These are phyloP conservation scores for Saccostrea cuccullata DNA, from an alignment of 1,140 invertebrate species.

Conservation along the genomic window DNA sequence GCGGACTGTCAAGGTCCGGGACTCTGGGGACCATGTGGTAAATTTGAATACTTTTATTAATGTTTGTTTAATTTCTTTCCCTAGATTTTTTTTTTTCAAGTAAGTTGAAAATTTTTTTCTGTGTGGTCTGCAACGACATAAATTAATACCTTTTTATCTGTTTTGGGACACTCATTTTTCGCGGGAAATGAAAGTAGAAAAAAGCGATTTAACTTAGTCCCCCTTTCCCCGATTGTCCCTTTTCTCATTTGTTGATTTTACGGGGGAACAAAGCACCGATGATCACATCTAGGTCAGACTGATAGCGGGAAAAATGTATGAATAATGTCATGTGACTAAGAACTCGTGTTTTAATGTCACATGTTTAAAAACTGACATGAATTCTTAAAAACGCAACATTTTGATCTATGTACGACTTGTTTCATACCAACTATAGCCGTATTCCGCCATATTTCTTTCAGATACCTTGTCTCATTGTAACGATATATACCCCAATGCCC, in stretches of 20 bases:
- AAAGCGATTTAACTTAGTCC: background rate
- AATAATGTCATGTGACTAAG: background rate
- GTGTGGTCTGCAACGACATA: background rate
- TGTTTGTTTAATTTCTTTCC: background rate
- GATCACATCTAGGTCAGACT: background rate
- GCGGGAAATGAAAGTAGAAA: background rate
- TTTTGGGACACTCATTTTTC: background rate
- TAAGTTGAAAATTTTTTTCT: background rate
- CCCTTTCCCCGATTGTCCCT: background rate
- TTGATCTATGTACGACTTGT: no score
- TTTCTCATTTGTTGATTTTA: background rate
- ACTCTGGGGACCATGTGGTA: slow-evolving; percentile 14
- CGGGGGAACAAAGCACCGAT: background rate
- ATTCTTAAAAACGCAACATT: no score
- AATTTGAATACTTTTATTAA: slow-evolving; percentile 10
- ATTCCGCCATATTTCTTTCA: no score
- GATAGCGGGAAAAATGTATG: background rate
- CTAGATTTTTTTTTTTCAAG: background rate
- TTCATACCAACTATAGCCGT: no score
- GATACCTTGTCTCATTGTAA: no score
- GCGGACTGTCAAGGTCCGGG: background rate
- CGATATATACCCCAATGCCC: no score
- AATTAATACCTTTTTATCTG: background rate
- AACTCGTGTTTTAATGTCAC: background rate
- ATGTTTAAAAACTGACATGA: no score